A percentile compares a stretch with the other conserved stretches of the same genome.
Evolutionary conservation across 2,113 vertebrate species (phyloP).

Genomic region (Dryoscopus gambensis): DNA sequence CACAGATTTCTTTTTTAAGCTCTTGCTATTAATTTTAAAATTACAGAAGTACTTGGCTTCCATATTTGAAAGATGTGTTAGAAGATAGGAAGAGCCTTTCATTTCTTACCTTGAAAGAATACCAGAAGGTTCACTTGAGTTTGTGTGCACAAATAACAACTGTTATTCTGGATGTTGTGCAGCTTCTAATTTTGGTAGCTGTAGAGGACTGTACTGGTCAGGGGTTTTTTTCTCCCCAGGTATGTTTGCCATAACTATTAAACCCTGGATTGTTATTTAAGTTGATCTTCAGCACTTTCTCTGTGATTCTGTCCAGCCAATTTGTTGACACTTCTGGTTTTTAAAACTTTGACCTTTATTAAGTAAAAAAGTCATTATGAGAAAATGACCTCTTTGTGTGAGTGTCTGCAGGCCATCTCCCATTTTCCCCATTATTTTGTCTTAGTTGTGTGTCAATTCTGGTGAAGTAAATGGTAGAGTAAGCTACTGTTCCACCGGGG

Average conservation of each 20-base stretch:
- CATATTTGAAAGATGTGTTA: neutral
- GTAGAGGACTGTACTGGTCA: neutral
- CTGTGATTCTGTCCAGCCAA: neutral
- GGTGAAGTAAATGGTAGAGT: neutral
- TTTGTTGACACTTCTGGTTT: neutral
- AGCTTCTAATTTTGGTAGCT: neutral
- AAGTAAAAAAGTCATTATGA: neutral
- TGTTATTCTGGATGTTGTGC: neutral
- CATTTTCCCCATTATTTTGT: neutral
- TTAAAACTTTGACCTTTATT: neutral
- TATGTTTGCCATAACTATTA: neutral
- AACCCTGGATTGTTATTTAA: neutral
- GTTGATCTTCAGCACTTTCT: neutral
- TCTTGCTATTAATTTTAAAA: neutral
- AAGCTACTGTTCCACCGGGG: neutral
- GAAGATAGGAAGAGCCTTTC: neutral
- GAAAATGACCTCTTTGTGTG: neutral
- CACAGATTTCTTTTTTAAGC: neutral
- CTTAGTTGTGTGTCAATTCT: neutral
- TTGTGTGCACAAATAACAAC: neutral
- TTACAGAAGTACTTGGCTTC: neutral
- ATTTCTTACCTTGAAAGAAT: neutral
- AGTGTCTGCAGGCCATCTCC: neutral
- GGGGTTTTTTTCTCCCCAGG: neutral
- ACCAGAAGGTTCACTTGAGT: neutral